A percentile compares a stretch with the other conserved stretches of the same genome.
phyloP scores from a whole-genome alignment of 1,140 invertebrate genomes.

The Platyscapa corneri region DNA sequence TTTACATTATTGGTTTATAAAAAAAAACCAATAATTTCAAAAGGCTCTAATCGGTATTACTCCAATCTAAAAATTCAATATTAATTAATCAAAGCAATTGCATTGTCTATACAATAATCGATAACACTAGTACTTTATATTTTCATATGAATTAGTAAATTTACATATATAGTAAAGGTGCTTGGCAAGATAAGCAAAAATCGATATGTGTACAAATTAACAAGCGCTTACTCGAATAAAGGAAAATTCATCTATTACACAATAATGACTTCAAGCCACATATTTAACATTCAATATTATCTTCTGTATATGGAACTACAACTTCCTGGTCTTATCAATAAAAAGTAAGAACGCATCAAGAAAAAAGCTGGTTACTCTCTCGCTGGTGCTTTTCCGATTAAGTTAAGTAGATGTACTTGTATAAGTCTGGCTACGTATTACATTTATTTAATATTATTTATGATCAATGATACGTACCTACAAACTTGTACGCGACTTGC shows the following conservation, averaged over 20 bases:
- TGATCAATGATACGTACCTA: slow-evolving; percentile 71
- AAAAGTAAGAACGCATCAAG: not conserved
- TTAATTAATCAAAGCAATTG: too few species aligned
- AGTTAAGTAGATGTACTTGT: slow-evolving; percentile 22
- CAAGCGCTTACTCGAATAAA: too few species aligned
- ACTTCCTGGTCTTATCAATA: not conserved
- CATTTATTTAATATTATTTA: slow-evolving; percentile 71
- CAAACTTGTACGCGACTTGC: not conserved
- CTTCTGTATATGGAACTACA: not conserved
- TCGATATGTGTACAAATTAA: not conserved
- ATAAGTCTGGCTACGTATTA: not conserved
- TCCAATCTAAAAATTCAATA: too few species aligned
- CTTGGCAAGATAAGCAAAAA: not conserved
- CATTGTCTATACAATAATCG: too few species aligned
- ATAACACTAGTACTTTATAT: too few species aligned
- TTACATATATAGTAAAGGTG: too few species aligned
- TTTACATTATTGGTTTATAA: too few species aligned
- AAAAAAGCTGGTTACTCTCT: slow-evolving; percentile 7
- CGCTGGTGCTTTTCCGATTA: slow-evolving; percentile 27
- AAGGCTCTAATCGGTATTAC: too few species aligned
- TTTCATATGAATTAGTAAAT: too few species aligned
- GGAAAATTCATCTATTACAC: not conserved
- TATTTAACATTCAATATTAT: not conserved
- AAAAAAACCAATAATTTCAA: too few species aligned
- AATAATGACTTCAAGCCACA: not conserved